These are phyloP conservation scores for Phasianus colchicus DNA, from an alignment of 2,113 vertebrate species.

Conservation along the genomic window DNA sequence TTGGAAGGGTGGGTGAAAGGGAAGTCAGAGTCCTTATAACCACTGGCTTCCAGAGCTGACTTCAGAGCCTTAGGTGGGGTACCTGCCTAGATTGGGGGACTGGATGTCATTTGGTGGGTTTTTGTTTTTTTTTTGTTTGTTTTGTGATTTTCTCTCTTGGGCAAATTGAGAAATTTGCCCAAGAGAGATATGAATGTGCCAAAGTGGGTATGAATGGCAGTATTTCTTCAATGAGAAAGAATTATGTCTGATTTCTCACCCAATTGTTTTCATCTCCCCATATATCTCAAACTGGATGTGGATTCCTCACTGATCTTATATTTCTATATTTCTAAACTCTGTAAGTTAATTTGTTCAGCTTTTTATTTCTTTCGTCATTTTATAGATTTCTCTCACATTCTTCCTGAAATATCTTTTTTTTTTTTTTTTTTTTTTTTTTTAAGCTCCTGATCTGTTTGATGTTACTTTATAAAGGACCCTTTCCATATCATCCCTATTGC, in stretches of 20 bases:
- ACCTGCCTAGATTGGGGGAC: neutral
- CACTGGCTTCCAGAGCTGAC: neutral
- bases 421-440: neutral
- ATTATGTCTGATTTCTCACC: neutral
- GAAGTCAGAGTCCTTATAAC: neutral
- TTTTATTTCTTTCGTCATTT: neutral
- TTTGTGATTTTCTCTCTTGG: neutral
- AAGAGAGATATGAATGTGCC: too few species aligned
- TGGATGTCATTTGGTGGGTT: neutral
- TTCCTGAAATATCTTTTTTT: neutral
- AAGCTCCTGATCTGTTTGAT: neutral
- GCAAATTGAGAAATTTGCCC: neutral
- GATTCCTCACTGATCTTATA: neutral
- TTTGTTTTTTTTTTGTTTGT: neutral
- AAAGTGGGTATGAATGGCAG: neutral
- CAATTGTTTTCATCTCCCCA: neutral
- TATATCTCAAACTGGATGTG: neutral
- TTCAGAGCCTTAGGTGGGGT: neutral
- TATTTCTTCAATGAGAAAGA: neutral
- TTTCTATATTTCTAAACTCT: neutral
- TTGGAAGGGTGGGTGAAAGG: neutral
- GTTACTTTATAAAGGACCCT: neutral
- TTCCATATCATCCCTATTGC: rapidly evolving
- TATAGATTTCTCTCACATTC: neutral
- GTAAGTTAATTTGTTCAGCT: neutral